Evolutionary conservation across 2,888 invertebrate species (phyloP).

Genomic region (Drosophila yooni): DNA sequence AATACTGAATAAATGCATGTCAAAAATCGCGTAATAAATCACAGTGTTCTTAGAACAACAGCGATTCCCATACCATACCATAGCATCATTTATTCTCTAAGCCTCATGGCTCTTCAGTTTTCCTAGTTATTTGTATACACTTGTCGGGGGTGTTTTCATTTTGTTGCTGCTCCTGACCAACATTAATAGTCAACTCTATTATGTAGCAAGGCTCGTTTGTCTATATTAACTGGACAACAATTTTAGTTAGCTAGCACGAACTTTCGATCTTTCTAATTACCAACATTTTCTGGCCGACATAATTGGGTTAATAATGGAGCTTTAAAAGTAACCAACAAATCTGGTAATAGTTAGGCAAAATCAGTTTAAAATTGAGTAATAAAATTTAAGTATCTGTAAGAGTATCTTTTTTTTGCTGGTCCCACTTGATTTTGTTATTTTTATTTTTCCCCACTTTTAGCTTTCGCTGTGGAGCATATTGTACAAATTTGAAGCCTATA

Average conservation of each 20-base stretch:
- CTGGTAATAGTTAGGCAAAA: not conserved
- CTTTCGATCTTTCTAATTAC: not conserved
- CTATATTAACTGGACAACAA: not conserved
- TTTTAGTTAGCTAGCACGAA: not conserved
- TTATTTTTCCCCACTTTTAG: not conserved
- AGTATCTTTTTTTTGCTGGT: not conserved
- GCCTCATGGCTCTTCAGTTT: constrained; percentile 36
- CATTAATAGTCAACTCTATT: not conserved
- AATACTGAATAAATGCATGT: constrained; percentile 56
- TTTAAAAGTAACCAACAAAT: not conserved
- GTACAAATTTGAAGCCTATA: constrained; percentile 74
- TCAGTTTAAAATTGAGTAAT: not conserved
- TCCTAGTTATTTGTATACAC: constrained; percentile 13
- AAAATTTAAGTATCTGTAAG: not conserved
- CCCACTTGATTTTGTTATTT: not conserved
- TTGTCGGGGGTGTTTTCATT: not conserved
- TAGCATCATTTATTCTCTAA: constrained; percentile 72
- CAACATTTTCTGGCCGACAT: not conserved
- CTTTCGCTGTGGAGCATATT: constrained; percentile 50
- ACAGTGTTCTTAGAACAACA: constrained; percentile 38
- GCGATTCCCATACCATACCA: constrained; percentile 24
- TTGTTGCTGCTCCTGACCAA: not conserved
- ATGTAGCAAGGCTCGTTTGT: not conserved
- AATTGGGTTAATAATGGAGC: not conserved
- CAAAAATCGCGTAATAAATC: constrained; percentile 76